Conservation (phyloP, 2,113 vertebrate species). For the Halichoeres trimaculatus region DNA sequence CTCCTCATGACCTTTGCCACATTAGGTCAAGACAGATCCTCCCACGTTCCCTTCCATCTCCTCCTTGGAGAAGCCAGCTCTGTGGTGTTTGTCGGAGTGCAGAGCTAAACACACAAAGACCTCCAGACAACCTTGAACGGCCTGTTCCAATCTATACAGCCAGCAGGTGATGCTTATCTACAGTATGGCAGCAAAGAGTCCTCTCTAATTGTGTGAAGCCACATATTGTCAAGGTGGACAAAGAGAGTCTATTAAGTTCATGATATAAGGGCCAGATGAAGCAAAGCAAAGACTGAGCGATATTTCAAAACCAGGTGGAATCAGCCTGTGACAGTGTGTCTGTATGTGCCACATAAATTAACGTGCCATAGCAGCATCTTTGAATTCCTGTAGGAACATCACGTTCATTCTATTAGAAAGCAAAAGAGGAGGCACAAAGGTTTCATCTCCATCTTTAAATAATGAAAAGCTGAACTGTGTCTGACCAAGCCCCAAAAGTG, state of each 20-base stretch:
- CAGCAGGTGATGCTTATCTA: slow-evolving; percentile 81
- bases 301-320: slow-evolving; percentile 48
- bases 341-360: slow-evolving; percentile 10
- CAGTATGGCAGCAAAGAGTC: slow-evolving; percentile 65
- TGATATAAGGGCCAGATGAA: slow-evolving; percentile 65
- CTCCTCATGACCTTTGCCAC: slow-evolving; percentile 45
- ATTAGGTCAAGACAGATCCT: slow-evolving; percentile 66
- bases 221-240: slow-evolving; percentile 79
- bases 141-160: slow-evolving; percentile 78
- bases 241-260: slow-evolving; percentile 75
- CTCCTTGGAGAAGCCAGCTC: slow-evolving; percentile 56
- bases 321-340: slow-evolving; percentile 6
- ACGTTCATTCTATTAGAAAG: background rate
- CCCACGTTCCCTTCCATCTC: slow-evolving; percentile 40
- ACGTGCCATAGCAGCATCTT: background rate
- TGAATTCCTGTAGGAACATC: slow-evolving; percentile 1
- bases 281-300: slow-evolving; percentile 43
- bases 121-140: slow-evolving; percentile 82
- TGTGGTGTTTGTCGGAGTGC: slow-evolving; percentile 47
- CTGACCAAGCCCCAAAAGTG: slow-evolving; percentile 17
- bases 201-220: slow-evolving; percentile 78
- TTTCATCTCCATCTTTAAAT: slow-evolving; percentile 5
- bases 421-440: background rate
- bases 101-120: slow-evolving; percentile 69
- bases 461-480: slow-evolving; percentile 11